Percentiles rank a stretch among this genome's conserved stretches.
Evolutionary conservation across 1,140 invertebrate genomes (phyloP).

Genomic region (Drosophila nigromelanica): DNA sequence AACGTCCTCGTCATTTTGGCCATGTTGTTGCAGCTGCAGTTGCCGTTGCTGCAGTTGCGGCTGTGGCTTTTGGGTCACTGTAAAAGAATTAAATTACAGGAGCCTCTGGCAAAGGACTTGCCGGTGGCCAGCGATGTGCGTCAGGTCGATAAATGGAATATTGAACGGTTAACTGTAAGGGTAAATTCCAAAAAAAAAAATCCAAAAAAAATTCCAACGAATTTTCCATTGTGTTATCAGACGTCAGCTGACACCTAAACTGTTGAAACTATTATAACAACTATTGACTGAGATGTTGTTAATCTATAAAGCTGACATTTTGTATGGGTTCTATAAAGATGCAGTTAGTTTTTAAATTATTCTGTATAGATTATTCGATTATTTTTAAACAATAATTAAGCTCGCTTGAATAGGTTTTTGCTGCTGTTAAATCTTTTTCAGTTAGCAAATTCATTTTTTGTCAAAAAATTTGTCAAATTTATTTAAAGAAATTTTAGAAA

Average conservation of each 20-base stretch:
- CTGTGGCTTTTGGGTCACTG: slow-evolving; percentile 54
- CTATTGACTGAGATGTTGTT: not conserved
- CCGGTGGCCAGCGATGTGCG: slow-evolving; percentile 1
- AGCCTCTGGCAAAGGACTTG: slow-evolving; percentile 16
- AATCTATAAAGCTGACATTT: too few species aligned
- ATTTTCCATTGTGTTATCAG: slow-evolving; percentile 1
- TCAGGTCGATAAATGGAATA: slow-evolving; percentile 46
- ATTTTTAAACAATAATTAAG: too few species aligned
- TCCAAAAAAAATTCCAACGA: not conserved
- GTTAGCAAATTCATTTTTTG: too few species aligned
- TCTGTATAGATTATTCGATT: too few species aligned
- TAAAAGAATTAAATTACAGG: slow-evolving; percentile 63
- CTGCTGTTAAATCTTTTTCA: too few species aligned
- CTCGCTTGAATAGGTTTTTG: too few species aligned
- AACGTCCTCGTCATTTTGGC: slow-evolving; percentile 31
- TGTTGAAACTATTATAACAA: not conserved
- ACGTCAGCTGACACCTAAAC: not conserved
- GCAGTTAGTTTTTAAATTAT: too few species aligned
- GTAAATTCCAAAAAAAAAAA: slow-evolving; percentile 1
- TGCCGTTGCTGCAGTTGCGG: slow-evolving; percentile 10
- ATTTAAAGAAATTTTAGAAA: too few species aligned
- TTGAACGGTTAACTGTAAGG: slow-evolving; percentile 35
- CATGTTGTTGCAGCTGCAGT: slow-evolving; percentile 20
- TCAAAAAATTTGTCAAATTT: too few species aligned
- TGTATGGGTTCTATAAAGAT: too few species aligned